These are phyloP conservation scores for Xiphophorus maculatus DNA, from an alignment of 2,113 vertebrate species.

Conservation along the genomic window DNA sequence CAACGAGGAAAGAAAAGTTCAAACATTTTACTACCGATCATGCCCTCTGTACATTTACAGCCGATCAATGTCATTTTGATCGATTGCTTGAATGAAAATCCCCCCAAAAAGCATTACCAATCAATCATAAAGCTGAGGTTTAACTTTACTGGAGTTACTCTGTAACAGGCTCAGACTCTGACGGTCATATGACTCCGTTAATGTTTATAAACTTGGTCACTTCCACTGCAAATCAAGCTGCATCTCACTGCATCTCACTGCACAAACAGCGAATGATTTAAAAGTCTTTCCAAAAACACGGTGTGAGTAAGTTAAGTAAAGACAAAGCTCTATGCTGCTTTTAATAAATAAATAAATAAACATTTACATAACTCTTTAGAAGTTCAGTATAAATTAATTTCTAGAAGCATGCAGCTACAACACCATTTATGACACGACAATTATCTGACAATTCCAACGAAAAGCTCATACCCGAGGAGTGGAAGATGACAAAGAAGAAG, in stretches of 20 bases:
- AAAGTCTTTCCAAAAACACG: not conserved
- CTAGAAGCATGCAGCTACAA: not conserved
- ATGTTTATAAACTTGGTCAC: conserved; percentile 61
- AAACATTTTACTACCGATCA: not conserved
- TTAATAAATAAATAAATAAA: not conserved
- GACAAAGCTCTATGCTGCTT: not conserved
- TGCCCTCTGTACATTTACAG: not conserved
- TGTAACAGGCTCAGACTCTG: conserved; percentile 39
- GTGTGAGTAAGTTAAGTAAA: not conserved
- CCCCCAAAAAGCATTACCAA: not conserved
- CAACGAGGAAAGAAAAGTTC: not conserved
- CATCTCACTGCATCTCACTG: not conserved
- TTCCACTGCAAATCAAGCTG: conserved; percentile 8
- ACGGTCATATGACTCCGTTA: conserved; percentile 80
- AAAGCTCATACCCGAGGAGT: conserved; percentile 56
- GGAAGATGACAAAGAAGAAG: conserved; percentile 41
- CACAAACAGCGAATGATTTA: not conserved
- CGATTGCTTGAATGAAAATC: not conserved
- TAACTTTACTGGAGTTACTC: conserved; percentile 32
- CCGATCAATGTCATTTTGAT: not conserved
- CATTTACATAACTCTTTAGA: not conserved
- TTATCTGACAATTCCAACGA: not conserved
- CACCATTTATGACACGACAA: not conserved
- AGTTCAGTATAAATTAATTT: not conserved
- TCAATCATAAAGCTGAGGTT: conserved; percentile 5